Percentiles rank a stretch among this genome's conserved stretches.
These are phyloP conservation scores for Epiperipatus broadwayi DNA, from an alignment of 2,888 invertebrate genomes.

Conservation along the genomic window DNA sequence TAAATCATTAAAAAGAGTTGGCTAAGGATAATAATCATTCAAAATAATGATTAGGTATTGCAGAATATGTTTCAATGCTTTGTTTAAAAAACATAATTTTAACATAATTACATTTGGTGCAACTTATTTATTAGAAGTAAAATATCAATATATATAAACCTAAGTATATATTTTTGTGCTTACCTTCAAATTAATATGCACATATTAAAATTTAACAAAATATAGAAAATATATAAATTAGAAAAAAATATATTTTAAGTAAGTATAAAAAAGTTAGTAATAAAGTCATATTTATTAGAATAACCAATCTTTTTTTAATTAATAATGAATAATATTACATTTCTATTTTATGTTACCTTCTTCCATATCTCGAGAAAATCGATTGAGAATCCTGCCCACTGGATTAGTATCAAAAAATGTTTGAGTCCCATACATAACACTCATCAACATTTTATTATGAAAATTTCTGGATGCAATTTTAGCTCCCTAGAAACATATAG, in stretches of 20 bases:
- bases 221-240: neutral
- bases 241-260: neutral
- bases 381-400: constrained; percentile 35
- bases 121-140: too few relatives aligned
- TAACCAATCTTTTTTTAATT: neutral
- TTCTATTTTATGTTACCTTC: constrained; percentile 35
- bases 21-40: too few relatives aligned
- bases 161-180: too few relatives aligned
- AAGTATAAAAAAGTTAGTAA: constrained; percentile 1
- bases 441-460: constrained; percentile 34
- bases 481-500: constrained; percentile 26
- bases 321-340: constrained; percentile 5
- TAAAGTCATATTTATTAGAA: neutral
- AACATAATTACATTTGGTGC: too few relatives aligned
- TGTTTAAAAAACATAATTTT: too few relatives aligned
- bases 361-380: constrained; percentile 39
- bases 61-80: too few relatives aligned
- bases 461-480: constrained; percentile 36
- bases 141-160: too few relatives aligned
- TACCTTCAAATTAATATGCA: neutral
- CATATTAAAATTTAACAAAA: neutral
- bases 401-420: constrained; percentile 38
- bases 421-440: constrained; percentile 34
- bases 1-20: too few relatives aligned
- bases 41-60: too few relatives aligned